These are phyloP conservation scores for Fulmarus glacialis DNA, from an alignment of 2,113 vertebrate species.

Conservation along the genomic window DNA sequence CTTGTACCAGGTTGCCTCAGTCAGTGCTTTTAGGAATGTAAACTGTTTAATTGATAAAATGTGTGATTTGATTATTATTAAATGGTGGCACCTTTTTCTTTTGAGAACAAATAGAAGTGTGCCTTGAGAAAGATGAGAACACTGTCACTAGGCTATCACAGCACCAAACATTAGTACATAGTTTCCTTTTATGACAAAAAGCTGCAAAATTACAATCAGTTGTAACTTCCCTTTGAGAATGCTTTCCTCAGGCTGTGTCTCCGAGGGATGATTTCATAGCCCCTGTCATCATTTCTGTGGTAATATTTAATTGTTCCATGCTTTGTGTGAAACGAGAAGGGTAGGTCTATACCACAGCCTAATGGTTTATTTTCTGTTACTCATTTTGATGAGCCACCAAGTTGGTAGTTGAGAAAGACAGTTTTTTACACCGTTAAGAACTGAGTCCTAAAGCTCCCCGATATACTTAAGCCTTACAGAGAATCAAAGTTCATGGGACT, in stretches of 20 bases:
- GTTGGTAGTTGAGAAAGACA: neutral
- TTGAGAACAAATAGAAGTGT: neutral
- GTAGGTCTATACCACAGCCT: neutral
- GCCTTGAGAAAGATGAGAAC: neutral
- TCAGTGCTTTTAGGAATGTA: neutral
- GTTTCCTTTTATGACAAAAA: neutral
- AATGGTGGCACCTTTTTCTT: neutral
- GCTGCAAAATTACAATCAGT: neutral
- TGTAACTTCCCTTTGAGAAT: neutral
- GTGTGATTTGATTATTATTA: neutral
- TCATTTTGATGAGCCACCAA: neutral
- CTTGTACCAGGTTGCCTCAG: neutral
- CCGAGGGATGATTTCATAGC: neutral
- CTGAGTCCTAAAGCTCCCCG: neutral
- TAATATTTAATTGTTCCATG: neutral
- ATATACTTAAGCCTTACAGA: neutral
- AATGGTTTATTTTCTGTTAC: neutral
- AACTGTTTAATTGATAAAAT: neutral
- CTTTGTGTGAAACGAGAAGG: neutral
- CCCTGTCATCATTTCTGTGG: neutral
- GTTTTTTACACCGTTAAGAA: accelerated
- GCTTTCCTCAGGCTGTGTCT: neutral
- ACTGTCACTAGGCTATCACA: neutral
- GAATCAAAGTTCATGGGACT: neutral
- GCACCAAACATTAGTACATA: neutral